Evolutionary conservation across 2,797 vertebrate genomes (phyloP).

Genomic region (Synanceia verrucosa): DNA sequence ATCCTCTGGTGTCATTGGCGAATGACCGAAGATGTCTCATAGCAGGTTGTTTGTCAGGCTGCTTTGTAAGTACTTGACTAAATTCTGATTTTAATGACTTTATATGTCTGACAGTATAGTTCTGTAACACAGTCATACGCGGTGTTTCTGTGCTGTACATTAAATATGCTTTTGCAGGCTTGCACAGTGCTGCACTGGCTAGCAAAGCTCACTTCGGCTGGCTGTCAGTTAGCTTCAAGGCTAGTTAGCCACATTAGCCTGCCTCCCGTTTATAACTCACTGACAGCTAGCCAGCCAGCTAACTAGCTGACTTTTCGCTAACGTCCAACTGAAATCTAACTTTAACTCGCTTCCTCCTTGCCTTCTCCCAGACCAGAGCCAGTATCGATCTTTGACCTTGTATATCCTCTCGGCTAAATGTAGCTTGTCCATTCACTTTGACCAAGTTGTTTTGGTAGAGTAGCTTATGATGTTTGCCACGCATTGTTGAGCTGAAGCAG

Average conservation of each 20-base stretch:
- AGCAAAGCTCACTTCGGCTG: background rate
- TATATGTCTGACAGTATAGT: background rate
- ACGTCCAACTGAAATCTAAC: background rate
- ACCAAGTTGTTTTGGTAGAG: background rate
- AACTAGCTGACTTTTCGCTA: slow-evolving; percentile 15
- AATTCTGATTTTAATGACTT: background rate
- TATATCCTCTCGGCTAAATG: background rate
- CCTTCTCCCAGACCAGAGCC: background rate
- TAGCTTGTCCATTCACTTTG: background rate
- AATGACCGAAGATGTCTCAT: slow-evolving; percentile 89
- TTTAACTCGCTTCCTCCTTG: background rate
- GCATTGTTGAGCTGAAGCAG: background rate
- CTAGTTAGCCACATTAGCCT: slow-evolving; percentile 49
- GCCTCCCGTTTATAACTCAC: background rate
- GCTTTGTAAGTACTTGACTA: slow-evolving; percentile 81
- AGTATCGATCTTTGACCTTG: slow-evolving; percentile 47
- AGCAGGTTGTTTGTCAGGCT: slow-evolving; percentile 83
- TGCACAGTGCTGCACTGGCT: background rate
- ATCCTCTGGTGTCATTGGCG: slow-evolving; percentile 85
- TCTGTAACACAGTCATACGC: rapidly evolving
- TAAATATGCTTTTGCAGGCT: background rate
- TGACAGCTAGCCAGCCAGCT: slow-evolving; percentile 24
- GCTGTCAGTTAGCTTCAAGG: slow-evolving; percentile 38
- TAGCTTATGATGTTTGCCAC: background rate
- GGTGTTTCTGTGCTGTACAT: background rate